A percentile compares a stretch with the other conserved stretches of the same genome.
These are phyloP conservation scores for Malurus cyaneus DNA, from an alignment of 2,113 vertebrate genomes.

Conservation along the genomic window DNA sequence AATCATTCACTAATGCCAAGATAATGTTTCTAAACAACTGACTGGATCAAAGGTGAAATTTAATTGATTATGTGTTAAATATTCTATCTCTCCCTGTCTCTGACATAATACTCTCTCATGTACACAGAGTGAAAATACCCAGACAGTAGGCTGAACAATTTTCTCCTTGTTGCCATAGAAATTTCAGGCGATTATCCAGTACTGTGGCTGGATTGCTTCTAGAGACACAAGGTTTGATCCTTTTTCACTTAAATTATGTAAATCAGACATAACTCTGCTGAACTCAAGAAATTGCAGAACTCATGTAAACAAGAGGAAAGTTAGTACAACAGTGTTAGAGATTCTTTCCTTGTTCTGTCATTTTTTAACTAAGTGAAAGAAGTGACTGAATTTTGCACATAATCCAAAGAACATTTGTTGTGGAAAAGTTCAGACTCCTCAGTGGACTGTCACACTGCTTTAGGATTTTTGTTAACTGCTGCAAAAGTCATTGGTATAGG, in stretches of 20 bases:
- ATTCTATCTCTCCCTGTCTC: constrained; percentile 4
- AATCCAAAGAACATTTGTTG: background rate
- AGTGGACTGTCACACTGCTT: background rate
- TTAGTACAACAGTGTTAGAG: background rate
- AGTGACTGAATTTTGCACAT: background rate
- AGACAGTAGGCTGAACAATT: background rate
- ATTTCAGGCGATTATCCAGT: background rate
- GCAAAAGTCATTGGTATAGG: background rate
- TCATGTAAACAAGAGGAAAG: background rate
- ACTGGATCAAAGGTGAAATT: constrained; percentile 67
- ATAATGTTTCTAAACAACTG: constrained; percentile 67
- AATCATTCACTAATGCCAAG: constrained; percentile 43
- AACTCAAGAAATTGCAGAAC: background rate
- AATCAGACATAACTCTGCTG: background rate
- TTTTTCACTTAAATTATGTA: background rate
- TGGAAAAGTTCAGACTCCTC: background rate
- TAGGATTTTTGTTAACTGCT: background rate
- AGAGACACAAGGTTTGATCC: background rate
- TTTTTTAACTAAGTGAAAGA: background rate
- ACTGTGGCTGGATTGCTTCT: background rate
- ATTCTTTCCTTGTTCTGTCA: background rate
- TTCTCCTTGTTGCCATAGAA: constrained; percentile 48
- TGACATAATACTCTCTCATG: background rate
- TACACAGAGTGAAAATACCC: constrained; percentile 2
- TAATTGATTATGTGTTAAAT: constrained; percentile 70